A percentile compares a stretch with the other conserved stretches of the same genome.
Conservation (phyloP, 2,113 vertebrate species). For the Polypterus bichir region DNA sequence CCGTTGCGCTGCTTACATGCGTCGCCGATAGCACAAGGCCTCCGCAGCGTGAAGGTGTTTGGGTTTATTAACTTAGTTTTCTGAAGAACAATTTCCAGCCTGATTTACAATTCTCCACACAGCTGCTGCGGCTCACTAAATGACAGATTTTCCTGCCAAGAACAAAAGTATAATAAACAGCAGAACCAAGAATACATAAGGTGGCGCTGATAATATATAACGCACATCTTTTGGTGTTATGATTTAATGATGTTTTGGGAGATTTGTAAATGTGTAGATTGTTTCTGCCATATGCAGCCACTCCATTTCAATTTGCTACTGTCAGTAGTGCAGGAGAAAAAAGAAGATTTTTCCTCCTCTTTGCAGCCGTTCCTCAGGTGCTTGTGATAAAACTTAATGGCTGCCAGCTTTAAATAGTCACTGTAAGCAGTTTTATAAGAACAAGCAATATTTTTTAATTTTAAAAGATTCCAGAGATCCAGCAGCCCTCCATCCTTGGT, state of each 20-base stretch:
- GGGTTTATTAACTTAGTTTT: neutral
- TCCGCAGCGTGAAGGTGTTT: neutral
- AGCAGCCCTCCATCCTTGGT: conserved; percentile 46
- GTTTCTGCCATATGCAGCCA: conserved; percentile 70
- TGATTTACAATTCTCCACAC: conserved; percentile 43
- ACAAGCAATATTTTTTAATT: conserved; percentile 75
- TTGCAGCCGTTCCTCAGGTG: conserved; percentile 64
- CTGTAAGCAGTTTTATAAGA: conserved; percentile 72
- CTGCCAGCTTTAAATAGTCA: conserved; percentile 63
- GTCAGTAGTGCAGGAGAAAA: conserved; percentile 67
- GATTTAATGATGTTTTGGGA: conserved; percentile 70
- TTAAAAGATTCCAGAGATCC: conserved; percentile 59
- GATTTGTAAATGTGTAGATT: conserved; percentile 68
- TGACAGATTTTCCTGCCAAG: conserved; percentile 60
- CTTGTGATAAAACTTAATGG: conserved; percentile 67
- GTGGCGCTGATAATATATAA: conserved; percentile 63
- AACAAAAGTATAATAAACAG: conserved; percentile 66
- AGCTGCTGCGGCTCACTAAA: conserved; percentile 64
- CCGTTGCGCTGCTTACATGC: no score
- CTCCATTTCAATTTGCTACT: conserved; percentile 79
- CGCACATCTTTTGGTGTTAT: conserved; percentile 58
- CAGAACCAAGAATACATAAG: conserved; percentile 54
- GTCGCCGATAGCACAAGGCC: no score
- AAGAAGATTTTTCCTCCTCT: conserved; percentile 54
- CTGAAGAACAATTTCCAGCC: conserved; percentile 28